Percentiles rank a stretch among this genome's conserved stretches.
These are phyloP conservation scores for Toxotes jaculatrix DNA, from an alignment of 2,113 vertebrate species.

Conservation along the genomic window DNA sequence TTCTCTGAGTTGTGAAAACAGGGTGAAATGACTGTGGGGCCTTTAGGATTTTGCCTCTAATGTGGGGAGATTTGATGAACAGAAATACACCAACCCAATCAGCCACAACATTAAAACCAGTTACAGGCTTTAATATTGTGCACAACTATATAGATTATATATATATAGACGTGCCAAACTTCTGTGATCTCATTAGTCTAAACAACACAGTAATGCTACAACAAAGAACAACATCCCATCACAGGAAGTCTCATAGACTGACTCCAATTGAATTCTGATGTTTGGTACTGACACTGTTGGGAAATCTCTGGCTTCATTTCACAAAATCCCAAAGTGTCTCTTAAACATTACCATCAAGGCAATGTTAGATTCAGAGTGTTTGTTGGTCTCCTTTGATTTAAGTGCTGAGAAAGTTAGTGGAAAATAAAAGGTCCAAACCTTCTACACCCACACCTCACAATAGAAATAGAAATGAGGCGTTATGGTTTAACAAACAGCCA, in stretches of 20 bases:
- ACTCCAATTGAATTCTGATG: background rate
- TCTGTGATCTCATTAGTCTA: background rate
- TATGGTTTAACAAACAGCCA: no score
- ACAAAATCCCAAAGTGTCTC: background rate
- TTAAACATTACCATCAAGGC: background rate
- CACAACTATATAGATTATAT: no score
- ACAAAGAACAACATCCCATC: background rate
- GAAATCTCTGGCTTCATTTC: no score
- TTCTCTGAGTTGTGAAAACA: slow-evolving; percentile 61
- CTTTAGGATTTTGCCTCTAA: slow-evolving; percentile 45
- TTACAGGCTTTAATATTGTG: no score
- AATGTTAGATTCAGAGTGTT: background rate
- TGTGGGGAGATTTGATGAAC: slow-evolving; percentile 53
- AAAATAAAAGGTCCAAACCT: background rate
- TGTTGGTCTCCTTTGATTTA: background rate
- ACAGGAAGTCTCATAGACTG: background rate
- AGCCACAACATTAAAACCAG: no score
- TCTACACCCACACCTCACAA: background rate
- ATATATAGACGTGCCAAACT: background rate
- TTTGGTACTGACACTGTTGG: background rate
- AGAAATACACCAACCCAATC: background rate
- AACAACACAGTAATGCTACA: background rate
- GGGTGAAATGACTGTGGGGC: slow-evolving; percentile 50
- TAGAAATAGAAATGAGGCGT: no score
- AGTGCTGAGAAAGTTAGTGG: background rate